Conservation (phyloP, 2,888 invertebrate genomes). For the Agrochola macilenta region DNA sequence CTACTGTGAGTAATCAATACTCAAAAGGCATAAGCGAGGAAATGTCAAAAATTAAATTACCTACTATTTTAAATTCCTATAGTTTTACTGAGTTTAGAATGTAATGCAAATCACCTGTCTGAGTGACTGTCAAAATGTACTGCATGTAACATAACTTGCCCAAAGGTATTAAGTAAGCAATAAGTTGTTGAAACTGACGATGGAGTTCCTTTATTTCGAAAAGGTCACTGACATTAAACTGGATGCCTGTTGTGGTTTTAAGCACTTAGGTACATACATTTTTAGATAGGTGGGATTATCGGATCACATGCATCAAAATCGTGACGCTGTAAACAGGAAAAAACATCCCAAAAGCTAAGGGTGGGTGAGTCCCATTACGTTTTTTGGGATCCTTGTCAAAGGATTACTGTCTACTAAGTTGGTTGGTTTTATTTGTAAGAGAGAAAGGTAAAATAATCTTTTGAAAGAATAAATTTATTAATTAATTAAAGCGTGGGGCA, state of each 20-base stretch:
- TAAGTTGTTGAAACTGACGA: conserved; percentile 37
- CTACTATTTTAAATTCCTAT: background rate
- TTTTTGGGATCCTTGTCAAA: conserved; percentile 48
- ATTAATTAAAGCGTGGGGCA: background rate
- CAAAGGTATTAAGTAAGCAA: conserved; percentile 24
- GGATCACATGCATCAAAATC: conserved; percentile 49
- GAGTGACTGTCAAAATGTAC: conserved; percentile 35
- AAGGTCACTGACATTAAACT: conserved; percentile 72
- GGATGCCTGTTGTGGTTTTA: conserved; percentile 56
- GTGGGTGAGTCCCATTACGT: conserved; percentile 40
- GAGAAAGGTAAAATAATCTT: conserved; percentile 28
- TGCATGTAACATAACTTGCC: conserved; percentile 39
- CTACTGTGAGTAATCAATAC: conserved; percentile 40
- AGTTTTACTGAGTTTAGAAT: conserved; percentile 25
- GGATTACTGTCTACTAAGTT: conserved; percentile 49
- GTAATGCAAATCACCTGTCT: conserved; percentile 47
- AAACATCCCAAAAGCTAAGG: conserved; percentile 48
- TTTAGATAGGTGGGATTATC: conserved; percentile 52
- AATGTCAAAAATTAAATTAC: conserved; percentile 21
- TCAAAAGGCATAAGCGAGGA: conserved; percentile 13
- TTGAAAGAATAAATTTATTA: conserved; percentile 8
- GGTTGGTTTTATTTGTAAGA: conserved; percentile 36
- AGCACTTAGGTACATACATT: conserved; percentile 49
- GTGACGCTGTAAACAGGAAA: conserved; percentile 59
- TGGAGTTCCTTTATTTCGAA: conserved; percentile 45